A percentile compares a stretch with the other conserved stretches of the same genome.
These are phyloP conservation scores for Ifrita kowaldi DNA, from an alignment of 2,113 vertebrate species.

Conservation along the genomic window DNA sequence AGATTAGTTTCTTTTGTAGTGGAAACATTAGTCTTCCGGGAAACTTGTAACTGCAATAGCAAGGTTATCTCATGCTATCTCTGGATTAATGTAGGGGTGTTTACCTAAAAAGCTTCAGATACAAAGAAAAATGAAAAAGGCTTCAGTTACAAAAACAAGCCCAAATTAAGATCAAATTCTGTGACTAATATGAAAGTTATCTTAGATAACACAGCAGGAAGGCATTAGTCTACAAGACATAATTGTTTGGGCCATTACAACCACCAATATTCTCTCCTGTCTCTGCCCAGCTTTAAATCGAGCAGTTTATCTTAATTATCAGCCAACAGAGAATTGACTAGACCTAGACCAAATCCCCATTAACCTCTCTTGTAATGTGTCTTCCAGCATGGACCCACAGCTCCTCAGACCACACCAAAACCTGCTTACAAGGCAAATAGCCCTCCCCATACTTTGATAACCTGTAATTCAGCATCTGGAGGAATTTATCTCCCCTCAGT, in stretches of 20 bases:
- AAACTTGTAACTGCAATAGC: not conserved
- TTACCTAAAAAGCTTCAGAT: not conserved
- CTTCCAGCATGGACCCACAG: not conserved
- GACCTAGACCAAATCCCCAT: slow-evolving; percentile 41
- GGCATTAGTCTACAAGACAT: slow-evolving; percentile 41
- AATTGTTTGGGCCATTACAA: slow-evolving; percentile 49
- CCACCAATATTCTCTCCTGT: not conserved
- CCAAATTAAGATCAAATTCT: not conserved
- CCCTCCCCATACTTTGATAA: not conserved
- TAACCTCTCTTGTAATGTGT: slow-evolving; percentile 10
- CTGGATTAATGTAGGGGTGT: not conserved
- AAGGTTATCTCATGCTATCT: not conserved
- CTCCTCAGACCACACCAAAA: slow-evolving; percentile 16
- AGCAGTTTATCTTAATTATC: slow-evolving; percentile 63
- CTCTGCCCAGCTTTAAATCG: slow-evolving; percentile 17
- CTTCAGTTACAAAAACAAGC: not conserved
- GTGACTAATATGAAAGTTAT: not conserved
- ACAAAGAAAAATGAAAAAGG: not conserved
- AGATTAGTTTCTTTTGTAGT: not conserved
- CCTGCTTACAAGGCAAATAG: not conserved
- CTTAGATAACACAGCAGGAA: not conserved
- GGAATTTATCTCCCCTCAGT: not conserved
- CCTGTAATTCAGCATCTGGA: slow-evolving; percentile 12
- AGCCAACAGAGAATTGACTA: slow-evolving; percentile 11
- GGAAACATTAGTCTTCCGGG: not conserved